Conservation (phyloP, 2,888 invertebrate genomes). For the Diplazon laetatorius region DNA sequence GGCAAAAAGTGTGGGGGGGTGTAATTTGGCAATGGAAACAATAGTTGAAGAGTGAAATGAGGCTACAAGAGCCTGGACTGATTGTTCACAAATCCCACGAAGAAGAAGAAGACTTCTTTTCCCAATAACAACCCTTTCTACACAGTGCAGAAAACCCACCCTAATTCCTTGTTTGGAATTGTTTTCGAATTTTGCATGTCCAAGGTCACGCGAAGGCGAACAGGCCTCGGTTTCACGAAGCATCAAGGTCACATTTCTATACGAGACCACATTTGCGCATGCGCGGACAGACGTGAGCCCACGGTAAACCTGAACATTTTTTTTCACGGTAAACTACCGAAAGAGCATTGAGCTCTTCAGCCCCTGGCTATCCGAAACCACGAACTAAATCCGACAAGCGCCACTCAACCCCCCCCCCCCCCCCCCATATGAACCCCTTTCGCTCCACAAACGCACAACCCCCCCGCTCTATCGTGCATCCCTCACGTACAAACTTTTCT, state of each 20-base stretch:
- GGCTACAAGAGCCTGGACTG: background rate
- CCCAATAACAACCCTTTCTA: no score
- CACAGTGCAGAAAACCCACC: no score
- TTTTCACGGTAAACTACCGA: no score
- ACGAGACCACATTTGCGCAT: no score
- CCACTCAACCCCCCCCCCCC: background rate
- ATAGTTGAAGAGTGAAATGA: slow-evolving; percentile 49
- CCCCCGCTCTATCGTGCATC: background rate
- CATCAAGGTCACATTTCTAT: no score
- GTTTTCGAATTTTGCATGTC: no score
- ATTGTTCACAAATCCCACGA: slow-evolving; percentile 33
- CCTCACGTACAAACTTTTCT: background rate
- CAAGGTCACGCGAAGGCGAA: no score
- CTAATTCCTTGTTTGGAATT: no score
- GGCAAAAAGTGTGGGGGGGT: background rate
- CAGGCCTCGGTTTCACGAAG: no score
- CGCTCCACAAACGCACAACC: slow-evolving; percentile 9
- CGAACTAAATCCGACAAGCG: slow-evolving; percentile 27
- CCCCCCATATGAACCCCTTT: slow-evolving; percentile 21
- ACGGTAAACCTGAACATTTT: no score
- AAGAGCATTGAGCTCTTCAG: background rate
- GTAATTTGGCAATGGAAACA: background rate
- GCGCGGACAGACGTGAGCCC: no score
- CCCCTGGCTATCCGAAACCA: slow-evolving; percentile 5
- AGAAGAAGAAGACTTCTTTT: no score